These are phyloP conservation scores for Pedetes capensis DNA, from an alignment of 2,113 vertebrate species.

Conservation along the genomic window DNA sequence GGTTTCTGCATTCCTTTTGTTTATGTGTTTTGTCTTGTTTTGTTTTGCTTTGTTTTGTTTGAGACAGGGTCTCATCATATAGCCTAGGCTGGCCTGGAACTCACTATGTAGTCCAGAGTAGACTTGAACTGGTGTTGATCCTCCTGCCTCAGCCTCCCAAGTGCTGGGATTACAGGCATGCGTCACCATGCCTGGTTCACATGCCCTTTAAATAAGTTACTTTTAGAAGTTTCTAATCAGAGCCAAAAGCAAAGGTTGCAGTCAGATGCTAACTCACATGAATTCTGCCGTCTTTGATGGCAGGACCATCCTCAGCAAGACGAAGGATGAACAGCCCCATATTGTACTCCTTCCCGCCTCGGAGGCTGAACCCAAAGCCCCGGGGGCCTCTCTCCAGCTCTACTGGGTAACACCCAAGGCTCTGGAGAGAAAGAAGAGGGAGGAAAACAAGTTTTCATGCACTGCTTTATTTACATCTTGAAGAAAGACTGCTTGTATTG, in stretches of 20 bases:
- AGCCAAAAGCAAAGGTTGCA: not conserved
- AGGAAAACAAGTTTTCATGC: not conserved
- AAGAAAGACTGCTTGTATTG: not conserved
- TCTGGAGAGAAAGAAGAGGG: slow-evolving; percentile 62
- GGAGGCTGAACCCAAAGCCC: slow-evolving; percentile 97
- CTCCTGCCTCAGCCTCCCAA: no score
- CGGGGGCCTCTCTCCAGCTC: slow-evolving; percentile 94
- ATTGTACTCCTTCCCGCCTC: slow-evolving; percentile 98
- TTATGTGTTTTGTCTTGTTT: no score
- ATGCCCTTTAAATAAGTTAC: not conserved
- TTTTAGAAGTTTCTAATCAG: not conserved
- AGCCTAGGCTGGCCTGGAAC: no score
- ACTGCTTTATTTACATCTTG: not conserved
- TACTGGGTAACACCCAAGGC: slow-evolving; percentile 89
- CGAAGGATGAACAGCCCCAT: slow-evolving; percentile 98
- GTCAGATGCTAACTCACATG: slow-evolving; percentile 85
- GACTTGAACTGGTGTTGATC: no score
- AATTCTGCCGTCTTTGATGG: slow-evolving; percentile 93
- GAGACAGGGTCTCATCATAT: no score
- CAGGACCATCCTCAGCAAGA: slow-evolving; percentile 94
- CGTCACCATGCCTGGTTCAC: no score
- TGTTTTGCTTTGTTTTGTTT: no score
- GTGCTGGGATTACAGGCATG: no score
- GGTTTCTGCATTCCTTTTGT: not conserved
- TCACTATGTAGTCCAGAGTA: no score